These are phyloP conservation scores for Schizothorax lantsangensis DNA, from an alignment of 2,797 vertebrate species.

Conservation along the genomic window DNA sequence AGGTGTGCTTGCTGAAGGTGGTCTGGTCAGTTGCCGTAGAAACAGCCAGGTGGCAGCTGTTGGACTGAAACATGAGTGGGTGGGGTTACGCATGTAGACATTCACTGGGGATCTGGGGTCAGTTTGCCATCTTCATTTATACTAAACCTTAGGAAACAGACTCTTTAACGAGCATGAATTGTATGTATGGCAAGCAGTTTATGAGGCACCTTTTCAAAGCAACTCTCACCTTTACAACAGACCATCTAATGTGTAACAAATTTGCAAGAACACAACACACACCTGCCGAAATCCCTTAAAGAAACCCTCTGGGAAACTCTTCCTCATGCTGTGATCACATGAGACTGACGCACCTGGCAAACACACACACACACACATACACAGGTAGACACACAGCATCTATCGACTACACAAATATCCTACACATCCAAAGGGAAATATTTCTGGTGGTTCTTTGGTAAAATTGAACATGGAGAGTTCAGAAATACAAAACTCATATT, in stretches of 20 bases:
- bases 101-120: slow-evolving; percentile 42
- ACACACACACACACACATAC: slow-evolving; percentile 24
- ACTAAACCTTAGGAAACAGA: neutral
- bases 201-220: neutral
- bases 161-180: neutral
- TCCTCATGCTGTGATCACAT: slow-evolving; percentile 29
- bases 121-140: slow-evolving; percentile 34
- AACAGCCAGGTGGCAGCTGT: slow-evolving; percentile 76
- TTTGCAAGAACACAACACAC: slow-evolving; percentile 24
- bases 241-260: neutral
- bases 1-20: slow-evolving; percentile 56
- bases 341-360: slow-evolving; percentile 51
- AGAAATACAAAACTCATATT: neutral
- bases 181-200: neutral
- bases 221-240: neutral
- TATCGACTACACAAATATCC: slow-evolving; percentile 19
- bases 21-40: slow-evolving; percentile 73
- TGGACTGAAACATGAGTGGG: slow-evolving; percentile 70
- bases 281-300: neutral
- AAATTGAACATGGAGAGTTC: neutral
- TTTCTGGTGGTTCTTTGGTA: no score
- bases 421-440: neutral
- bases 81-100: slow-evolving; percentile 65
- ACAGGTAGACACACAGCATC: neutral
- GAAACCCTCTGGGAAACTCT: slow-evolving; percentile 7